Evolutionary conservation across 2,113 vertebrate species (phyloP).

Genomic region (Siphamia tubifer): DNA sequence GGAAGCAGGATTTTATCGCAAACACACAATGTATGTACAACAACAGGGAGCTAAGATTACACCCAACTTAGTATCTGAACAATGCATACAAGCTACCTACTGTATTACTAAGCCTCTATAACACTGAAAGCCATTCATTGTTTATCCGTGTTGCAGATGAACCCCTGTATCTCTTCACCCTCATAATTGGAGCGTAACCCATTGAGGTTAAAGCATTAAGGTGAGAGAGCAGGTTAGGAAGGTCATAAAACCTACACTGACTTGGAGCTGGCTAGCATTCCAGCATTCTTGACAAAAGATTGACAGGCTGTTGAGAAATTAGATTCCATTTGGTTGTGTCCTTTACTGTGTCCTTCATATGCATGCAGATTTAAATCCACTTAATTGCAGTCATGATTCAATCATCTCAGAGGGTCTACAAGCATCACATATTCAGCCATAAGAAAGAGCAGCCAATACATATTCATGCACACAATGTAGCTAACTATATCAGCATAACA

Average conservation of each 20-base stretch:
- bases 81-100: neutral
- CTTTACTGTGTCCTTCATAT: conserved; percentile 55
- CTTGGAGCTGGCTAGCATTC: conserved; percentile 40
- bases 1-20: neutral
- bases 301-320: conserved; percentile 61
- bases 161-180: neutral
- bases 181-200: conserved; percentile 18
- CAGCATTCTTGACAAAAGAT: conserved; percentile 35
- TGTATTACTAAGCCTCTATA: neutral
- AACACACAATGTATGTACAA: conserved; percentile 35
- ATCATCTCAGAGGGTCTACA: conserved; percentile 48
- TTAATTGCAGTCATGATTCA: conserved; percentile 62
- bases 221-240: conserved; percentile 14
- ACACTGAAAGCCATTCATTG: conserved; percentile 6
- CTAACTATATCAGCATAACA: conserved; percentile 27
- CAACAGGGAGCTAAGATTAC: conserved; percentile 25
- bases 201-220: conserved; percentile 28
- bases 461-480: conserved; percentile 43
- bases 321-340: conserved; percentile 50
- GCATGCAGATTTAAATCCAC: conserved; percentile 58
- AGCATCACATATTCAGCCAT: conserved; percentile 20
- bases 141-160: conserved; percentile 13
- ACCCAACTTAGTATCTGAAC: neutral
- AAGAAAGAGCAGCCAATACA: conserved; percentile 32
- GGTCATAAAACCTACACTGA: conserved; percentile 37